Evolutionary conservation across 2,888 invertebrate genomes (phyloP), one percentile per base, ranked within the genome.

Genomic region (Agrotis exclamationis): DNA sequence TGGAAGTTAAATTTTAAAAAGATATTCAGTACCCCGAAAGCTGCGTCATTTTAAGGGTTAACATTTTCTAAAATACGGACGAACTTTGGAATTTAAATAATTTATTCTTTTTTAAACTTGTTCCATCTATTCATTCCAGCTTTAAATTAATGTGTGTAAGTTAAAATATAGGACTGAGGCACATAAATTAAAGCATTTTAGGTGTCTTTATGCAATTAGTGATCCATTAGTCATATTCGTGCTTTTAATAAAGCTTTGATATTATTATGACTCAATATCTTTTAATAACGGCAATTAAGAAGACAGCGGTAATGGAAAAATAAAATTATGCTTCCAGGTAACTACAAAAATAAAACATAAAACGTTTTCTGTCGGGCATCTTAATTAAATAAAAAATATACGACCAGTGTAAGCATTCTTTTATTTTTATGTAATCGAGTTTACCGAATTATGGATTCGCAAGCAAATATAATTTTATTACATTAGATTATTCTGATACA

Each of bases 261-360:
- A 79, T 78, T 75, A 78, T 81, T 82, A 82, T 76, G 72, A 75
- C 76, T 82, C 85, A 85, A 86, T 88, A 84, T 87, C 82, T 86
- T 87, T 87, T 88, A 90, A 88, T 88, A 87, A 86, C 85, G 79
- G 87, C 85, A 89, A 90, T 90, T 90, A 90, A 88, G 85, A 87
- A 79, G 84, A 87, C 84, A 87, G 83, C 88, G 87, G 86, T 90
- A 90, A 89, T 90, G 90, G 90, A 88, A 88, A 90, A 90, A 90
- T 88, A 84, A 87, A 88, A 89, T 88, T 86, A 89, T 86, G 86
- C 83, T 85, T 85, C 83, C 79, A 84, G 86, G 85, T 86, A 84
- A 87, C 84, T 78, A 84, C 79, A 81, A 83, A 86, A 85, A 80
- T 80, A 82, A 82, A 80, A 80, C 74, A 81, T 78, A 74, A 84